Evolutionary conservation across 1,140 invertebrate genomes (phyloP).

Genomic region (Penaeus indicus): DNA sequence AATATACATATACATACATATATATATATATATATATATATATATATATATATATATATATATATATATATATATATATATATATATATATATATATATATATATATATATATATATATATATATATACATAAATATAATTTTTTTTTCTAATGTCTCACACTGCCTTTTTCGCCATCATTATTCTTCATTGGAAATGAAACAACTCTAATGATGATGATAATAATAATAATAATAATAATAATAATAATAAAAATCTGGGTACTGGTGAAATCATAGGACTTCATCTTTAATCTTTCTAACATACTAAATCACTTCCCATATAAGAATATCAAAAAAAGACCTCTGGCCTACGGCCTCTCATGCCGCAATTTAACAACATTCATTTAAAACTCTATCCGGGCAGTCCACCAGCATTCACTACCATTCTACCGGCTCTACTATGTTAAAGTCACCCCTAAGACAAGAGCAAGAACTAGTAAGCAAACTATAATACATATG

Average conservation of each 20-base stretch:
- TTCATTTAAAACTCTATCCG: no score
- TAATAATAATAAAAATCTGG: neutral
- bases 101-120: no score
- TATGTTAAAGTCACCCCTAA: conserved; percentile 39
- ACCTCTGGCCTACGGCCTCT: neutral
- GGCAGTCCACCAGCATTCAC: conserved; percentile 6
- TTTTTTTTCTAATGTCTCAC: no score
- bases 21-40: no score
- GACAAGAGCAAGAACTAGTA: conserved; percentile 54
- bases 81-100: no score
- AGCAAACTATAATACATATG: conserved; percentile 60
- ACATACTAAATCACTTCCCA: neutral
- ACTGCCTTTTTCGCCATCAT: no score
- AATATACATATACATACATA: no score
- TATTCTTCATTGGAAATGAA: no score
- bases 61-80: no score
- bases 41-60: no score
- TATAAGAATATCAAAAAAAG: no score
- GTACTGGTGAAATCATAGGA: neutral
- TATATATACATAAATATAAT: no score
- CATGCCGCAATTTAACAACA: neutral
- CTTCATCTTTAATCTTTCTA: neutral
- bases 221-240: conserved; percentile 14
- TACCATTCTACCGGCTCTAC: conserved; percentile 21
- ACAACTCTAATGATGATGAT: neutral